Evolutionary conservation across 1,140 invertebrate genomes (phyloP).

Genomic region (Leptopilina clavipes): DNA sequence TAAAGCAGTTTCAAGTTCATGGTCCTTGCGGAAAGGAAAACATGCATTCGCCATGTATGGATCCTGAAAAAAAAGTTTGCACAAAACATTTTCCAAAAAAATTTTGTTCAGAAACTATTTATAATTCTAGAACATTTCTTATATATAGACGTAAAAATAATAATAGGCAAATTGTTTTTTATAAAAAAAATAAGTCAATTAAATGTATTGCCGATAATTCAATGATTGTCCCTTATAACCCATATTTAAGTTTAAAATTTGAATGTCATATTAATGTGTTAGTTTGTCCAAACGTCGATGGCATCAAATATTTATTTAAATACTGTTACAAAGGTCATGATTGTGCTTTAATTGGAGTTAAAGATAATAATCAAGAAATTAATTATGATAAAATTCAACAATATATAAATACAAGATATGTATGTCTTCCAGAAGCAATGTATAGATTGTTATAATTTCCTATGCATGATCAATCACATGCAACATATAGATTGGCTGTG

Average conservation of each 20-base stretch:
- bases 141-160: not conserved
- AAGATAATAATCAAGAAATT: no score
- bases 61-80: slow-evolving; percentile 42
- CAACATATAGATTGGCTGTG: no score
- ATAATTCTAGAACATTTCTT: not conserved
- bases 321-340: no score
- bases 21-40: slow-evolving; percentile 64
- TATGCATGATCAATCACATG: no score
- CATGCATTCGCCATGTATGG: no score
- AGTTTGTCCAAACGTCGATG: not conserved
- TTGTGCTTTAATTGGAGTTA: no score
- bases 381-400: no score
- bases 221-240: slow-evolving; percentile 21
- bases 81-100: slow-evolving; percentile 54
- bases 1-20: slow-evolving; percentile 58
- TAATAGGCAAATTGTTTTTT: not conserved
- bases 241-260: not conserved
- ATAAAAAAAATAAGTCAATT: no score
- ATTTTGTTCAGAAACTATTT: slow-evolving; percentile 39
- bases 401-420: no score
- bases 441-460: no score
- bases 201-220: no score
- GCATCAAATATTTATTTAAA: slow-evolving; percentile 26
- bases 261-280: slow-evolving; percentile 32
- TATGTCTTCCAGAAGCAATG: no score